Evolutionary conservation across 2,888 invertebrate species (phyloP).

Genomic region (Idaea aversata): DNA sequence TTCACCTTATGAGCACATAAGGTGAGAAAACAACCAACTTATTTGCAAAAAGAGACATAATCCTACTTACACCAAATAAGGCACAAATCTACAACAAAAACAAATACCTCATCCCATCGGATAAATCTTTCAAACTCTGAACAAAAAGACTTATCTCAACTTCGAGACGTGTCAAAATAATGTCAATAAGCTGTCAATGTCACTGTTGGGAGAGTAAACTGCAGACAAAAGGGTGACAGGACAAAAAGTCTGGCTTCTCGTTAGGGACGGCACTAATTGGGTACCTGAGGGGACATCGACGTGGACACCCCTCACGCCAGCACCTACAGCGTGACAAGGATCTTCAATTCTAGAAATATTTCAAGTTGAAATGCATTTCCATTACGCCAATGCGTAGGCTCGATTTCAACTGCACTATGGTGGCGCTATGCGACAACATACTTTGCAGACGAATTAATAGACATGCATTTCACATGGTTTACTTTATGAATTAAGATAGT

Average conservation of each 20-base stretch:
- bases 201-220: constrained; percentile 35
- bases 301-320: constrained; percentile 3
- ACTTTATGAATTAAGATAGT: too few relatives aligned
- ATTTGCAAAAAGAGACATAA: too few relatives aligned
- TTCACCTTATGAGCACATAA: too few relatives aligned
- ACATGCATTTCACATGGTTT: too few relatives aligned
- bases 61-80: too few relatives aligned
- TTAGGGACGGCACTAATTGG: constrained; percentile 64
- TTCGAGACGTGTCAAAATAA: constrained; percentile 18
- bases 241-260: constrained; percentile 73
- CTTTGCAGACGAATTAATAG: too few relatives aligned
- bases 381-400: too few relatives aligned
- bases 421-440: too few relatives aligned
- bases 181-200: constrained; percentile 24
- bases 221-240: constrained; percentile 53
- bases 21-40: too few relatives aligned
- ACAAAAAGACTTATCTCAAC: constrained; percentile 9
- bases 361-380: background rate
- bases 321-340: background rate
- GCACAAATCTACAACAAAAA: background rate
- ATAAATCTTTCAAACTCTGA: constrained; percentile 8
- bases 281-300: constrained; percentile 49
- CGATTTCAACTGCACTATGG: too few relatives aligned
- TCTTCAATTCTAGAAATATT: background rate
- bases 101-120: background rate